These are phyloP conservation scores for Contarinia nasturtii DNA, from an alignment of 1,140 invertebrate species.

Conservation along the genomic window DNA sequence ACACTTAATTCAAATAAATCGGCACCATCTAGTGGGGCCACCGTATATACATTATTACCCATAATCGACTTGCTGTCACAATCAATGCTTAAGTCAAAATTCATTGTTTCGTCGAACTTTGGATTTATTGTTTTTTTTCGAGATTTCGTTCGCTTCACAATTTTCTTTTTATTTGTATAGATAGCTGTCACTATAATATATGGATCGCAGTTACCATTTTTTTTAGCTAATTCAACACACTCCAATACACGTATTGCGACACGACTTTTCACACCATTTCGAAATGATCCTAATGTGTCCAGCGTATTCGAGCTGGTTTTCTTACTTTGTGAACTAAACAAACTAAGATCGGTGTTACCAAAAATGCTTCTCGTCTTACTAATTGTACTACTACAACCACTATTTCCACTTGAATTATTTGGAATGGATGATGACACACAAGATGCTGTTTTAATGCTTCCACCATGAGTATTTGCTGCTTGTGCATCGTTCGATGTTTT, in stretches of 20 bases:
- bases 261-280: conserved; percentile 4
- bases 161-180: conserved; percentile 60
- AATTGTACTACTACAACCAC: background rate
- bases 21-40: conserved; percentile 29
- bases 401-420: no score
- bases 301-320: conserved; percentile 1
- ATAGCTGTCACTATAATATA: conserved; percentile 62
- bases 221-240: conserved; percentile 72
- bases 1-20: conserved; percentile 55
- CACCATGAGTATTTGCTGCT: background rate
- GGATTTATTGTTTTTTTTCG: conserved; percentile 78
- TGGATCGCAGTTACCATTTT: conserved; percentile 79
- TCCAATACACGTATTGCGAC: conserved; percentile 47
- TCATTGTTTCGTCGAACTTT: conserved; percentile 72
- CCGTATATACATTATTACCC: conserved; percentile 29
- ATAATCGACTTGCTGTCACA: conserved; percentile 28
- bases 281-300: conserved; percentile 4
- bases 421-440: no score
- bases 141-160: conserved; percentile 66
- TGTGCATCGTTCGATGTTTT: conserved; percentile 6
- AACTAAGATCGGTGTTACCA: background rate
- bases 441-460: background rate
- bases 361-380: background rate
- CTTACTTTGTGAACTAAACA: background rate
- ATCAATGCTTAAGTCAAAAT: conserved; percentile 58